Evolutionary conservation across 2,888 invertebrate genomes (phyloP).

Genomic region (Dicranocentrus wangi): DNA sequence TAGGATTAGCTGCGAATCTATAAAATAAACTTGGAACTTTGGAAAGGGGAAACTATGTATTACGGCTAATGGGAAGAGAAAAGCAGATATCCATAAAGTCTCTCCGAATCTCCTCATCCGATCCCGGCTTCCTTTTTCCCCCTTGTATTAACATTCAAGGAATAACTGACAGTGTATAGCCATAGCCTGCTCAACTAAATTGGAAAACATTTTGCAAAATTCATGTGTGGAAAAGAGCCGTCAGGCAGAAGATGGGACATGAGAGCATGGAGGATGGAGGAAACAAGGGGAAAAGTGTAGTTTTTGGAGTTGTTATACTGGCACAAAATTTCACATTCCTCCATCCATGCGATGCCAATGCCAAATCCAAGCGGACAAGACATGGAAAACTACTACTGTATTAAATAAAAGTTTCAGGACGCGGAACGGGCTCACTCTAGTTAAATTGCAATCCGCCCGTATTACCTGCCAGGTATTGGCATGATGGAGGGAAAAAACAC

Average conservation of each 20-base stretch:
- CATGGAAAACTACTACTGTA: slow-evolving; percentile 30
- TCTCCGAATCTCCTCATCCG: too few species aligned
- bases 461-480: neutral
- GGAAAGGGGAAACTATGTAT: too few species aligned
- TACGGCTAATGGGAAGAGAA: too few species aligned
- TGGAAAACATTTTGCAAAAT: slow-evolving; percentile 43
- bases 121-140: too few species aligned
- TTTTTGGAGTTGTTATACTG: neutral
- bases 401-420: slow-evolving; percentile 46
- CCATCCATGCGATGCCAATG: slow-evolving; percentile 5
- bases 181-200: slow-evolving; percentile 13
- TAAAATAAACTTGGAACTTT: too few species aligned
- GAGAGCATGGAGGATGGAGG: slow-evolving; percentile 9
- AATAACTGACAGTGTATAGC: slow-evolving; percentile 23
- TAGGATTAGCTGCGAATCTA: too few species aligned
- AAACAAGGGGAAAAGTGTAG: too few species aligned
- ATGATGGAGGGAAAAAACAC: neutral
- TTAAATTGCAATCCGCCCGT: slow-evolving; percentile 24
- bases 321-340: slow-evolving; percentile 43
- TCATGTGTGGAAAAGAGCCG: slow-evolving; percentile 44
- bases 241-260: slow-evolving; percentile 43
- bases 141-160: too few species aligned
- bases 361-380: slow-evolving; percentile 35
- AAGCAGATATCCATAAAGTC: too few species aligned
- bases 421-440: slow-evolving; percentile 10